Percentiles rank a stretch among this genome's conserved stretches.
Evolutionary conservation across 2,888 invertebrate species (phyloP).

Genomic region (Enchytraeus crypticus): DNA sequence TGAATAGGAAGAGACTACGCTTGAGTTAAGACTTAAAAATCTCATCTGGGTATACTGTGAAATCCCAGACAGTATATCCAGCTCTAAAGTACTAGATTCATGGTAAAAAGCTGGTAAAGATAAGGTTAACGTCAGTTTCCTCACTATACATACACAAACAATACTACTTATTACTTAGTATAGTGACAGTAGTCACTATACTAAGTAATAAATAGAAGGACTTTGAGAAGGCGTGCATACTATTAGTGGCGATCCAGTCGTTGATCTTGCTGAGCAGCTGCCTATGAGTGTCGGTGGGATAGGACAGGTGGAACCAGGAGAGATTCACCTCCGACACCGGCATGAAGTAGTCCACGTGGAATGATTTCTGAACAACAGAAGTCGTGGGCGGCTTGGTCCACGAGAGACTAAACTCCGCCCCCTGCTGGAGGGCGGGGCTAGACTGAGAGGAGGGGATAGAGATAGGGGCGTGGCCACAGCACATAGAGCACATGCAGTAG

Average conservation of each 20-base stretch:
- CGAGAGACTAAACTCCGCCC: neutral
- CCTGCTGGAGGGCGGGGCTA: neutral
- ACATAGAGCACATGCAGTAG: neutral
- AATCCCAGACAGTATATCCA: no score
- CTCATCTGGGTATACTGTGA: no score
- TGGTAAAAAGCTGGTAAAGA: no score
- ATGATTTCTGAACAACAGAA: neutral
- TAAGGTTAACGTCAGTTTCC: no score
- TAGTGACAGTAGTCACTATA: no score
- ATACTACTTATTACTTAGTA: no score
- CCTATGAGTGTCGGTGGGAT: neutral
- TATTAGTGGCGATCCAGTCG: constrained; percentile 2
- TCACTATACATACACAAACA: no score
- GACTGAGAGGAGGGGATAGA: neutral
- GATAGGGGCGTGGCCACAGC: neutral
- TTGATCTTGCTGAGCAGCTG: constrained; percentile 2
- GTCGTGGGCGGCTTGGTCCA: neutral
- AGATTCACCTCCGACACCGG: constrained; percentile 4
- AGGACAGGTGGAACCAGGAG: neutral
- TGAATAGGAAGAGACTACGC: no score
- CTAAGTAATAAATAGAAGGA: no score
- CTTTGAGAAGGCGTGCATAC: neutral
- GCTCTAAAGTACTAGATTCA: no score
- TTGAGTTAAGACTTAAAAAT: no score
- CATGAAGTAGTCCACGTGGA: constrained; percentile 2